A percentile compares a stretch with the other conserved stretches of the same genome.
phyloP scores from a whole-genome alignment of 2,113 vertebrate species.

The Oncorhynchus mykiss region DNA sequence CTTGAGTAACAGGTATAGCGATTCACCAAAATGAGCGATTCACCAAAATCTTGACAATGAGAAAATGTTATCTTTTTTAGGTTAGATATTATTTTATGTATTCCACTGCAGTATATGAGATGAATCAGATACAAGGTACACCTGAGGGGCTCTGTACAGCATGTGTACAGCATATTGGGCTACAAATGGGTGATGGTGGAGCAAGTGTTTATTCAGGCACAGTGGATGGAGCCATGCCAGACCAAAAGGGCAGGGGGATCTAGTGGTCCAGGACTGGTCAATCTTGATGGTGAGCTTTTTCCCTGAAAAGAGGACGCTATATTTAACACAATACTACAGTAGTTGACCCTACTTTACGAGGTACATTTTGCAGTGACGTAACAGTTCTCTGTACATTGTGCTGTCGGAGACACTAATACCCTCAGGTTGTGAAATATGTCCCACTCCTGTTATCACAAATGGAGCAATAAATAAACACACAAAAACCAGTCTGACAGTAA shows the following conservation, averaged over 20 bases:
- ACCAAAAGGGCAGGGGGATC: not conserved
- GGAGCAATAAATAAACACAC: slow-evolving; percentile 70
- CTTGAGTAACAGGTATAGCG: slow-evolving; percentile 2
- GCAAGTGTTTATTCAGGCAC: not conserved
- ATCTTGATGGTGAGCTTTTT: slow-evolving; percentile 5
- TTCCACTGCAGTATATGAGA: not conserved
- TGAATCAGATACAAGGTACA: not conserved
- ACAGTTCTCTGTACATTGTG: slow-evolving; percentile 29
- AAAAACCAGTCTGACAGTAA: slow-evolving; percentile 68
- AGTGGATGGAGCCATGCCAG: not conserved
- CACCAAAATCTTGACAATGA: not conserved
- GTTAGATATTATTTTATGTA: not conserved
- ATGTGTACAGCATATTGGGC: not conserved
- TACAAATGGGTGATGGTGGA: not conserved
- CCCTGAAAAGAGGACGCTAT: not conserved
- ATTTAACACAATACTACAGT: slow-evolving; percentile 26
- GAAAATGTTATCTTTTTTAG: not conserved
- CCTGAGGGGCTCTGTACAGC: not conserved
- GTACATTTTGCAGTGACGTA: slow-evolving; percentile 46
- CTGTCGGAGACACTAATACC: slow-evolving; percentile 54
- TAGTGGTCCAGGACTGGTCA: not conserved
- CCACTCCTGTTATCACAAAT: slow-evolving; percentile 68
- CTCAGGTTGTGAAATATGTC: slow-evolving; percentile 63
- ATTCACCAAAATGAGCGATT: not conserved
- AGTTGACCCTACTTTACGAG: slow-evolving; percentile 22